phyloP scores from a whole-genome alignment of 1,140 invertebrate species.

The Trypoxylus dichotomus region DNA sequence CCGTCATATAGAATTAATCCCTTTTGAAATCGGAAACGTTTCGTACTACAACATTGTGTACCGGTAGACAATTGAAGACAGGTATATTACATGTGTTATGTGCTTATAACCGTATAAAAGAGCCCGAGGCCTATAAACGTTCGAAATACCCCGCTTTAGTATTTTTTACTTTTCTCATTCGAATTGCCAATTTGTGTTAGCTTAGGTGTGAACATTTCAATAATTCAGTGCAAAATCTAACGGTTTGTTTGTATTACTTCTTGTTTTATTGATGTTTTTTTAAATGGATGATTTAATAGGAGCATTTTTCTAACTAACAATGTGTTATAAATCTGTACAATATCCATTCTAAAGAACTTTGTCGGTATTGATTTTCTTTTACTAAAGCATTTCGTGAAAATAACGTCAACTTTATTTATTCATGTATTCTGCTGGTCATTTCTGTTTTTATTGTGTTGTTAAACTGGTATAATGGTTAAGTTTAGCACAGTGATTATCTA shows the following conservation, averaged over 20 bases:
- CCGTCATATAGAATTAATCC: not conserved
- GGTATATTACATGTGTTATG: not conserved
- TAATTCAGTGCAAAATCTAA: too few species aligned
- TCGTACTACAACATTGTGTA: not conserved
- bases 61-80: not conserved
- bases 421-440: not conserved
- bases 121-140: too few species aligned
- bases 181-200: too few species aligned
- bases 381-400: not conserved
- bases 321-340: not conserved
- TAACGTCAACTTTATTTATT: not conserved
- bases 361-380: not conserved
- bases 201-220: too few species aligned
- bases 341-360: not conserved
- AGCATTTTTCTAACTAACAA: too few species aligned
- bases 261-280: too few species aligned
- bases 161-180: too few species aligned
- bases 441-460: not conserved
- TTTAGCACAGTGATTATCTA: not conserved
- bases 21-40: not conserved
- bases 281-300: too few species aligned
- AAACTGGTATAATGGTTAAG: not conserved
- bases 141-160: too few species aligned
- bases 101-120: not conserved
- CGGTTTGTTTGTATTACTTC: too few species aligned